phyloP scores from a whole-genome alignment of 2,113 vertebrate species.

The Mungos mungo region DNA sequence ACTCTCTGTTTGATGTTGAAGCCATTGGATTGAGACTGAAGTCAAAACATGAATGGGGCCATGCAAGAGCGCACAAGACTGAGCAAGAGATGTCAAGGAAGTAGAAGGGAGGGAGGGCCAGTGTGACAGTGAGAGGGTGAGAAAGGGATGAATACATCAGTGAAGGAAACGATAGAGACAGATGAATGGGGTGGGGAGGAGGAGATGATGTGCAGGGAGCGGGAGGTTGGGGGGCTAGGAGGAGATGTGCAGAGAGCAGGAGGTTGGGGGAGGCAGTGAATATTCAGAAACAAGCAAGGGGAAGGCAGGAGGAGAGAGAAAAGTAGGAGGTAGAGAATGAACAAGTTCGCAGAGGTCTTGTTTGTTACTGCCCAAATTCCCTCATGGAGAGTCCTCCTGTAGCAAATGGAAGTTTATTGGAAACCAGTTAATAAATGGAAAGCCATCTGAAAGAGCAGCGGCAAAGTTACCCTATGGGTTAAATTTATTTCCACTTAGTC shows the following conservation, averaged over 20 bases:
- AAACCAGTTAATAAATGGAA: conserved; percentile 21
- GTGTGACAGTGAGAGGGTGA: background rate
- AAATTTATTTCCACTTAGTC: conserved; percentile 21
- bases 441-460: conserved; percentile 8
- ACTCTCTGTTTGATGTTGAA: background rate
- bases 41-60: background rate
- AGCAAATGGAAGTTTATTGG: background rate
- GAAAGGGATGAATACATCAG: background rate
- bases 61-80: background rate
- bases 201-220: background rate
- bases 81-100: background rate
- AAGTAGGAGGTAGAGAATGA: background rate
- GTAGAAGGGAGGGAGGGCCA: background rate
- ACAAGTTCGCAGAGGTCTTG: background rate
- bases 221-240: background rate
- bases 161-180: background rate
- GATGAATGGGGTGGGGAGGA: background rate
- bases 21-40: background rate
- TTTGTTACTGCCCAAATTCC: background rate
- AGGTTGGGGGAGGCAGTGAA: background rate
- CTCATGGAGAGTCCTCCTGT: background rate
- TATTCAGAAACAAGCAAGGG: background rate
- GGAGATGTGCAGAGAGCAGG: background rate
- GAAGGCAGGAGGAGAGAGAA: background rate
- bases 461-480: background rate